Evolutionary conservation across 2,888 invertebrate species (phyloP).

Genomic region (Heliconius aoede): DNA sequence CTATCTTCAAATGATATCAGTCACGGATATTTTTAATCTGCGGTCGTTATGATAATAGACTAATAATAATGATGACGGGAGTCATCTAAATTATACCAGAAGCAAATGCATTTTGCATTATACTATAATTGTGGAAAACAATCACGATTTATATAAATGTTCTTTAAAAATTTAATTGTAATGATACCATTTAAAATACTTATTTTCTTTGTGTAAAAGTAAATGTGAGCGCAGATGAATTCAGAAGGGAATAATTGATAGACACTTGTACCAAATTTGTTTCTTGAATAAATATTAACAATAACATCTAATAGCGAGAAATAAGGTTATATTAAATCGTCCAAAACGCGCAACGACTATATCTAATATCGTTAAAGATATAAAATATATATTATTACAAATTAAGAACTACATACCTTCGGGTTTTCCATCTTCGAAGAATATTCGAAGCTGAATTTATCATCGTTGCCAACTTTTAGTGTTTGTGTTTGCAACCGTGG

Average conservation of each 20-base stretch:
- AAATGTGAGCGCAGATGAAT: neutral
- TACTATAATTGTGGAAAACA: constrained; percentile 11
- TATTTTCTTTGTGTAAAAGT: neutral
- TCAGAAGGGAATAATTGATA: neutral
- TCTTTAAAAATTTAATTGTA: neutral
- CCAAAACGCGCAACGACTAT: neutral
- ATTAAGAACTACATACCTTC: constrained; percentile 42
- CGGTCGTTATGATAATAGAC: constrained; percentile 1
- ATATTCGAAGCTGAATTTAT: constrained; percentile 41
- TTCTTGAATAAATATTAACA: neutral
- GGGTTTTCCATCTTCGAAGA: constrained; percentile 41
- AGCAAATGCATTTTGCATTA: constrained; percentile 5
- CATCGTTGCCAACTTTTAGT: constrained; percentile 40
- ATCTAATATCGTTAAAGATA: neutral
- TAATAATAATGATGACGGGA: constrained; percentile 10
- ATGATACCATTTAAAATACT: neutral
- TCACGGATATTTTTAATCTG: constrained; percentile 6
- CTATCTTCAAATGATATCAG: neutral
- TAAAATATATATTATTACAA: neutral
- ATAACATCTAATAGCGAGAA: neutral
- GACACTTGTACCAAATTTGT: neutral
- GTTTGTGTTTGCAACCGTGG: constrained; percentile 51
- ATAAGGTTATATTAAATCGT: too few relatives aligned
- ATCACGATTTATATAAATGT: neutral
- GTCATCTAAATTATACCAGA: neutral